Evolutionary conservation across 2,888 invertebrate species (phyloP), one percentile per base, ranked within the genome.

Genomic region (Drosophila histrio): DNA sequence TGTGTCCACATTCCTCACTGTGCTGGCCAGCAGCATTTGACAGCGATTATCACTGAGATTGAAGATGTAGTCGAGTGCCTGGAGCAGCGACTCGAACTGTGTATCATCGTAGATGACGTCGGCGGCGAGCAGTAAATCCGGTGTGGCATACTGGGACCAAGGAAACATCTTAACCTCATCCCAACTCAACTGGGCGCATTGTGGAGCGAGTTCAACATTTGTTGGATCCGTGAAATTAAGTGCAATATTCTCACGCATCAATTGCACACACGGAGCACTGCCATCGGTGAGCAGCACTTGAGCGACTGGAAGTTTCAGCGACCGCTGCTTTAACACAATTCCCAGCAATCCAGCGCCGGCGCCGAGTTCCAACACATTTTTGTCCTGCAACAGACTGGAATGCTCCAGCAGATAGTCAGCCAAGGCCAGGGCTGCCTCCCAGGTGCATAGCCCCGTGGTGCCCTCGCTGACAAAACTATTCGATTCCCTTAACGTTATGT

Each of bases 261-360:
- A 92, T 28, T 93, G 91, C 15, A 96, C 90, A 21, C 97, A 96
- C 47, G 93, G 92, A 0, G 91, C 83, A 86, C 96, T 96, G 80
- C 94, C 95, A 90, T 97, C 97, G 13, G 95, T 94, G 49, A 96
- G 93, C 53, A 93, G 91, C 43, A 95, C 92, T 46, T 92, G 91
- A 53, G 92, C 91, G 1, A 94, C 93, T 0, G 76, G 24, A 21
- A 85, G 44, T 85, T 73, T 17, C 28, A 89, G 49, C 79, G 95
- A 95, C 83, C 95, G 95, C 57, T 93, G 93, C 24, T 93, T 92
- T 32, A 95, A 90, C 3, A 94, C 92, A 32, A 96, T 92, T 15
- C 96, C 96, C 32, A 95, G 93, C 53, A 96, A 92, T 0, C 97
- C 97, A 15, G 95, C 93, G 22, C 97, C 97, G 9, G 95, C 94